Evolutionary conservation across 1,140 invertebrate species (phyloP), one percentile per base, ranked within the genome.

Genomic region (Aporrectodea caliginosa): DNA sequence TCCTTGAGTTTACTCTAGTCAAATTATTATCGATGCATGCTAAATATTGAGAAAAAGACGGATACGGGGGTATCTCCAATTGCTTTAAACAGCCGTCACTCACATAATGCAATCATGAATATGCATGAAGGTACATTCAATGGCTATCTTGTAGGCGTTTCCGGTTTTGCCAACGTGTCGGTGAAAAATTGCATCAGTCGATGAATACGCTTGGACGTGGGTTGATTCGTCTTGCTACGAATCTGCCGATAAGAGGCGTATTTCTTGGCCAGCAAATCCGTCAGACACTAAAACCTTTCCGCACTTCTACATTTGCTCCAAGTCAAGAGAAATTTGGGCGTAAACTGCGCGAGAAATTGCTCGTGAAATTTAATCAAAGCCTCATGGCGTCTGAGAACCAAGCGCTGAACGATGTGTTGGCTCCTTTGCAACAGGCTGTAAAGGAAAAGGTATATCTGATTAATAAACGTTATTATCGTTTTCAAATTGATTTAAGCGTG

Each of bases 181-280:
- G n/a, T n/a, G n/a, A n/a, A n/a, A n/a, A n/a, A 58, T 58, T 58
- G 43, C 43, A 58, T 58, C 43, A 58, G 43, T 58, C 43, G 43
- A 58, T 58, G 43, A 58, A 6, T 22, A 22, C 22, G 6, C 6
- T 58, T 58, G 43, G 6, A 58, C 22, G 43, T 6, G 43, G 43
- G 43, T 58, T 22, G 43, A 22, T 58, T 22, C 43, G 43, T 22
- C 43, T 6, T 58, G 43, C 43, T 58, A 22, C 43, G 43, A 12
- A 12, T 58, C 43, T 58, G 43, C 43, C 43, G 43, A 58, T 58
- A 12, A 58, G 43, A 22, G 22, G 43, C 43, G n/a, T n/a, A n/a
- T n/a, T n/a, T n/a, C 22, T 58, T 22, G 6, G 6, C 43, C 6
- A 58, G 22, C 43, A 22, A 22, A 58, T 58, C 43, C 43, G 43